These are phyloP conservation scores for Microchirus variegatus DNA, from an alignment of 2,797 vertebrate genomes.

Conservation along the genomic window DNA sequence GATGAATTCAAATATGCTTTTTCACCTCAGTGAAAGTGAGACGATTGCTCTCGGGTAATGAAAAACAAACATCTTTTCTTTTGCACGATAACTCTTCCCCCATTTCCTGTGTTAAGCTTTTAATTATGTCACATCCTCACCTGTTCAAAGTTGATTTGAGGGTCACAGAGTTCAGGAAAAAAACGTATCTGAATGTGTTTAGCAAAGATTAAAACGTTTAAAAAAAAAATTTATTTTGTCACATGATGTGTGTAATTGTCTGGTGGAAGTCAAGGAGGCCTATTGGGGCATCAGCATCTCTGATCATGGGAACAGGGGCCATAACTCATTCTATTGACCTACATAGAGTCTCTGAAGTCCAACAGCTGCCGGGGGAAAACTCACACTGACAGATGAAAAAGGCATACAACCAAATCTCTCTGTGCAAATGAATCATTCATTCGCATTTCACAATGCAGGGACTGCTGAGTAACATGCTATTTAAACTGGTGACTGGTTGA, in stretches of 20 bases:
- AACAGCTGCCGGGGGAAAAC: constrained; percentile 13
- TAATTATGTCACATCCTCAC: no score
- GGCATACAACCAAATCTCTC: constrained; percentile 19
- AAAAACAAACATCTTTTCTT: no score
- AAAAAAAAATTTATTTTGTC: neutral
- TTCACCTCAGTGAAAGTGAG: no score
- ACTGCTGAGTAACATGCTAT: constrained; percentile 4
- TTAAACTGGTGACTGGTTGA: constrained; percentile 20
- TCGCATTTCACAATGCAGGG: constrained; percentile 8
- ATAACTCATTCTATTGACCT: constrained; percentile 42
- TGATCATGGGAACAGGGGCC: constrained; percentile 28
- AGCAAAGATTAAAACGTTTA: constrained; percentile 12
- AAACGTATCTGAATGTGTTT: constrained; percentile 3
- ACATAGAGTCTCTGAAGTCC: constrained; percentile 26
- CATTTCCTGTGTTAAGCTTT: no score
- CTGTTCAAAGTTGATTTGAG: no score
- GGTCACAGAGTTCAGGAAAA: no score
- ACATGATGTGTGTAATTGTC: neutral
- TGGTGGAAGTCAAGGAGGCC: constrained; percentile 15
- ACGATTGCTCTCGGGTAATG: no score
- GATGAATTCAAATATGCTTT: no score
- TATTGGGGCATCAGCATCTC: constrained; percentile 30
- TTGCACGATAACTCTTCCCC: no score
- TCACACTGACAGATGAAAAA: constrained; percentile 22
- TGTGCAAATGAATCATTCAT: constrained; percentile 23